Evolutionary conservation across 2,113 vertebrate genomes (phyloP).

Genomic region (Nothocercus nigrocapillus): DNA sequence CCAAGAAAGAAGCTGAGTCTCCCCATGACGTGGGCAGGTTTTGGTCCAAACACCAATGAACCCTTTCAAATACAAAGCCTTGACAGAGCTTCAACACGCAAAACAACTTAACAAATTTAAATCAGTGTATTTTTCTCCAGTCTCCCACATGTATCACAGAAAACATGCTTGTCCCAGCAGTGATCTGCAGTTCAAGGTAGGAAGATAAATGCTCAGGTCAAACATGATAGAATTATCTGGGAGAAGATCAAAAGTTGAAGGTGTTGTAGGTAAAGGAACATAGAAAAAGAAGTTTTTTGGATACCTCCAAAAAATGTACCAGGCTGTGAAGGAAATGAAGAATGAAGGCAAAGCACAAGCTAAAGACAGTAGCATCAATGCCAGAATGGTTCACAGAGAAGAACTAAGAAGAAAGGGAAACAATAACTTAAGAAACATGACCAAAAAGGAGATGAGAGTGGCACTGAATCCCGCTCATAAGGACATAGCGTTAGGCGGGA

Average conservation of each 20-base stretch:
- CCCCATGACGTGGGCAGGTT: not conserved
- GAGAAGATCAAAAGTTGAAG: slow-evolving; percentile 19
- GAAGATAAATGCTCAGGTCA: not conserved
- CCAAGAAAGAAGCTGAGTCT: not conserved
- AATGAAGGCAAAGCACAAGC: not conserved
- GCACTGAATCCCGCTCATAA: not conserved
- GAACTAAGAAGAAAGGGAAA: not conserved
- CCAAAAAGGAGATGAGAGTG: not conserved
- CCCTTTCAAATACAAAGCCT: not conserved
- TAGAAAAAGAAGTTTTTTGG: not conserved
- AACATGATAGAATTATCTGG: not conserved
- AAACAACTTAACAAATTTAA: not conserved
- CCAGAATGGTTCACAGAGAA: not conserved
- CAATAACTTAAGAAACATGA: not conserved
- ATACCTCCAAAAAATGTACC: not conserved
- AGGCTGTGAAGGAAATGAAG: not conserved
- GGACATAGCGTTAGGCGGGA: not conserved
- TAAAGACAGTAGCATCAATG: not conserved
- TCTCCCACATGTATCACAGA: not conserved
- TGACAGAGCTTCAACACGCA: not conserved
- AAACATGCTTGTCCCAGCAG: not conserved
- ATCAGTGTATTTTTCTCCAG: not conserved
- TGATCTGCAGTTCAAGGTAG: not conserved
- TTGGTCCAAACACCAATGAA: not conserved
- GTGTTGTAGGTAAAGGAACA: not conserved